Evolutionary conservation across 2,113 vertebrate genomes (phyloP).

Genomic region (Oreochromis tanganicae): DNA sequence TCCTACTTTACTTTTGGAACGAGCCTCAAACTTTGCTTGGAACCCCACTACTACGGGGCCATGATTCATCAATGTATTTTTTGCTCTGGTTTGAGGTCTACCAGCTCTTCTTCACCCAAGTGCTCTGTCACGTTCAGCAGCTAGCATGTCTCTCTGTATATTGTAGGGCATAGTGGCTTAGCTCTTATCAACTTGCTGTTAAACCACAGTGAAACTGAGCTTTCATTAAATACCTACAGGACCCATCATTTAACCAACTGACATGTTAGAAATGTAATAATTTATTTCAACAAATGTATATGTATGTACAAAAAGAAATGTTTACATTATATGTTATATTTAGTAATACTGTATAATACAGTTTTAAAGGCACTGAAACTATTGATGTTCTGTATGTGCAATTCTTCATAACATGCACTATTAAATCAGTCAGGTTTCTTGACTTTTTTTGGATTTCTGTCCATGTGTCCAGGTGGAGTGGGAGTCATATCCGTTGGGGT

Average conservation of each 20-base stretch:
- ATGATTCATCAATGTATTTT: too few relatives aligned
- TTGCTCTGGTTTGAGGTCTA: too few relatives aligned
- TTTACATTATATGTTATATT: neutral
- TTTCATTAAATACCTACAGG: neutral
- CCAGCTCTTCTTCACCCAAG: too few relatives aligned
- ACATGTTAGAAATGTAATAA: neutral
- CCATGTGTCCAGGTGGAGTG: constrained; percentile 83
- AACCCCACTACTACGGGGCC: too few relatives aligned
- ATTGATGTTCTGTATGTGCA: neutral
- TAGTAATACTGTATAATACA: neutral
- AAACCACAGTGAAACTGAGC: neutral
- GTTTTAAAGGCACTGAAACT: neutral
- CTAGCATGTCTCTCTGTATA: too few relatives aligned
- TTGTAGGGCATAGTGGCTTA: too few relatives aligned
- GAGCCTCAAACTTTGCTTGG: too few relatives aligned
- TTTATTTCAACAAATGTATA: neutral
- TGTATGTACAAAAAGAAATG: neutral
- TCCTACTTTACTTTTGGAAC: too few relatives aligned
- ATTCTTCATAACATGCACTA: neutral
- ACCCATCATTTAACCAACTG: neutral
- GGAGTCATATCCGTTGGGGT: constrained; percentile 94
- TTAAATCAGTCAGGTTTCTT: neutral
- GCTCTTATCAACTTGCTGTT: neutral
- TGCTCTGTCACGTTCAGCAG: too few relatives aligned
- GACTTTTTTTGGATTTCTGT: neutral